Percentiles rank a stretch among this genome's conserved stretches.
phyloP scores from a whole-genome alignment of 2,113 vertebrate species.

The Nesospiza acunhae region DNA sequence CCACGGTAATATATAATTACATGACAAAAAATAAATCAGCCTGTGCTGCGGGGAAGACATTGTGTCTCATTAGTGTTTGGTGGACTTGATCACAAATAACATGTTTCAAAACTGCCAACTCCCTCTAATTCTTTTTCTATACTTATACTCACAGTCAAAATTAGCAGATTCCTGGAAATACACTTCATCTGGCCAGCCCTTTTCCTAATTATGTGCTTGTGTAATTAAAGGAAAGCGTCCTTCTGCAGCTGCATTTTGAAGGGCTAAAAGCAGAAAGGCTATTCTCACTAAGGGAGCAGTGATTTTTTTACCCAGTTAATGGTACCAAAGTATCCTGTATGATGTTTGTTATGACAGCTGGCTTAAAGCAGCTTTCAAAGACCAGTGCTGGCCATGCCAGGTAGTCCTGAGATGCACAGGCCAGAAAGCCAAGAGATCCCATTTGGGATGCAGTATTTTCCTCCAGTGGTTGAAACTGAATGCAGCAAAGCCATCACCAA shows the following conservation, averaged over 20 bases:
- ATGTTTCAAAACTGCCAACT: slow-evolving; percentile 23
- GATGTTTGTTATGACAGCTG: not conserved
- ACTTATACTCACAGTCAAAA: not conserved
- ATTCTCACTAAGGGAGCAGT: not conserved
- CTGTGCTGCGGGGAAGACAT: slow-evolving; percentile 20
- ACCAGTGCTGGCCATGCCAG: not conserved
- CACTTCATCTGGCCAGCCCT: not conserved
- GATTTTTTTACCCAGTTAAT: not conserved
- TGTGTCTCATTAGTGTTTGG: slow-evolving; percentile 36
- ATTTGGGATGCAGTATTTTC: not conserved
- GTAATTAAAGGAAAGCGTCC: not conserved
- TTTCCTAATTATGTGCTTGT: not conserved
- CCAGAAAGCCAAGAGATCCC: not conserved
- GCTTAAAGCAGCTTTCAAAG: not conserved
- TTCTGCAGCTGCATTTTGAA: not conserved
- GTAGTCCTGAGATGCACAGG: not conserved
- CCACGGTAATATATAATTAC: slow-evolving; percentile 19
- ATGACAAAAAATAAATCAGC: slow-evolving; percentile 16
- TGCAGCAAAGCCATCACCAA: not conserved
- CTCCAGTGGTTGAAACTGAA: not conserved
- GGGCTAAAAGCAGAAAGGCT: not conserved
- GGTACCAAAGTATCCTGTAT: not conserved
- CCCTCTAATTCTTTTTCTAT: not conserved
- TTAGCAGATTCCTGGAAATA: not conserved
- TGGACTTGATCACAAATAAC: slow-evolving; percentile 42